Evolutionary conservation across 2,113 vertebrate genomes (phyloP).

Genomic region (Caranx ignobilis): DNA sequence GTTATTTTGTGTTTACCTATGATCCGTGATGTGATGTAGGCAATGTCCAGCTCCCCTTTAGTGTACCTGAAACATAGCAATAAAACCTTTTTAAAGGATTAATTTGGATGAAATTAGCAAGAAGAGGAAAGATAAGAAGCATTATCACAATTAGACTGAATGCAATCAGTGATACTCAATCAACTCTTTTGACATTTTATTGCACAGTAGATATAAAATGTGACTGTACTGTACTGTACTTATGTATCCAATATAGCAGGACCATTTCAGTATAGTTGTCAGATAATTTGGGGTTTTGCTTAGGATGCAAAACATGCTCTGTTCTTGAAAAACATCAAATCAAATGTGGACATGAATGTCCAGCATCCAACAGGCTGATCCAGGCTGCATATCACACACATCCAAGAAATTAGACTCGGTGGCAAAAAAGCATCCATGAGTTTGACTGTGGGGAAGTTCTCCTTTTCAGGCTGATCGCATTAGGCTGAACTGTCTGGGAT

Average conservation of each 20-base stretch:
- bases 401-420: slow-evolving; percentile 29
- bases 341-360: not conserved
- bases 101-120: not conserved
- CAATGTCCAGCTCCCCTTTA: slow-evolving; percentile 98
- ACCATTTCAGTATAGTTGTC: not conserved
- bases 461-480: slow-evolving; percentile 23
- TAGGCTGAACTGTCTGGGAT: slow-evolving; percentile 37
- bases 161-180: not conserved
- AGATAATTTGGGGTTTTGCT: not conserved
- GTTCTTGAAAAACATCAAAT: slow-evolving; percentile 15
- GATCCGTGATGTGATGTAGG: slow-evolving; percentile 97
- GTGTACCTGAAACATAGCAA: slow-evolving; percentile 88
- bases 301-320: not conserved
- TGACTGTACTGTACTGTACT: not conserved
- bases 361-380: slow-evolving; percentile 16
- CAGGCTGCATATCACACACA: slow-evolving; percentile 27
- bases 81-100: slow-evolving; percentile 23
- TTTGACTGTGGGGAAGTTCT: slow-evolving; percentile 17
- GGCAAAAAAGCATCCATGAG: slow-evolving; percentile 36
- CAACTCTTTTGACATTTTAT: not conserved
- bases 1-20: slow-evolving; percentile 86
- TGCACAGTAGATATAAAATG: not conserved
- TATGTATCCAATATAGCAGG: not conserved
- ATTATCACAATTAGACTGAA: not conserved
- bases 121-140: not conserved